These are phyloP conservation scores for Megaceryle maxima DNA, from an alignment of 2,113 vertebrate genomes.

Conservation along the genomic window DNA sequence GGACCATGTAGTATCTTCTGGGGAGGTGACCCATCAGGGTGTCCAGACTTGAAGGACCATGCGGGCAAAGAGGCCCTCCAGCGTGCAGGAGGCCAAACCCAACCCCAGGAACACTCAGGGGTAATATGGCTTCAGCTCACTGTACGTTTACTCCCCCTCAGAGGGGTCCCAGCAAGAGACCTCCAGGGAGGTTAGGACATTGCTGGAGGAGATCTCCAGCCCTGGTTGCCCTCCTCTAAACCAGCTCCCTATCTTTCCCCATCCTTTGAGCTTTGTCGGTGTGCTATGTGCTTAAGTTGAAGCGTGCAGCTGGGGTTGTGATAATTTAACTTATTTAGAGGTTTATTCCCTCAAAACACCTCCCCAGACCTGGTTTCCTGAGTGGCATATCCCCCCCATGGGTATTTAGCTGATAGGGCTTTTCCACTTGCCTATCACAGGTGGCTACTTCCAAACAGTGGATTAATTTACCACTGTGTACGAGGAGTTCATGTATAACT, in stretches of 20 bases:
- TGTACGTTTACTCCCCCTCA: fast-evolving
- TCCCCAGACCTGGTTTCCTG: neutral
- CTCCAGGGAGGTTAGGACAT: neutral
- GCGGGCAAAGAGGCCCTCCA: neutral
- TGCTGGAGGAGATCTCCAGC: neutral
- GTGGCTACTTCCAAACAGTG: neutral
- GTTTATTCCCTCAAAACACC: neutral
- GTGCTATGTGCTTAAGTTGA: neutral
- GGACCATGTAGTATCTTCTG: fast-evolving
- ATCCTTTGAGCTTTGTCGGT: neutral
- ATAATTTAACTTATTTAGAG: neutral
- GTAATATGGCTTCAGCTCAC: fast-evolving
- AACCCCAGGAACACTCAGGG: fast-evolving
- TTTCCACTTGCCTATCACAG: neutral
- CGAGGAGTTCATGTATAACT: neutral
- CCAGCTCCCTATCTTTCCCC: neutral
- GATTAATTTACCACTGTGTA: neutral
- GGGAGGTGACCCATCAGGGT: fast-evolving
- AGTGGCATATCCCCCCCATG: neutral
- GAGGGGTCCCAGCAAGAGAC: neutral
- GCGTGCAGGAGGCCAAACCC: neutral
- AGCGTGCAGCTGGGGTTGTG: neutral
- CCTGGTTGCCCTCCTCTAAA: neutral
- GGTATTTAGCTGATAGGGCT: neutral
- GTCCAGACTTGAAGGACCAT: neutral